Evolutionary conservation across 1,140 invertebrate species (phyloP), one percentile per base, ranked within the genome.

Genomic region (Lerema accius): DNA sequence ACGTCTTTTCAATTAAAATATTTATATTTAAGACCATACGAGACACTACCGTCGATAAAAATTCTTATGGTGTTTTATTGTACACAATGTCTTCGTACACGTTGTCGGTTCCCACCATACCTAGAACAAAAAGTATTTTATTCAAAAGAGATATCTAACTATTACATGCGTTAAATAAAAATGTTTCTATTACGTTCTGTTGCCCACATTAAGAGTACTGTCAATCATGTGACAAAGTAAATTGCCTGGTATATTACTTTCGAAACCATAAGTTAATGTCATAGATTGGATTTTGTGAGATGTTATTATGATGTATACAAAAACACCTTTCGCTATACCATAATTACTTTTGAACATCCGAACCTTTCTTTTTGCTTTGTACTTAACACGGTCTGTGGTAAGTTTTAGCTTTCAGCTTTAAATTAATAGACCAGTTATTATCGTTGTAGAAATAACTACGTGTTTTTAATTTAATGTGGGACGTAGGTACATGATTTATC

Each of bases 261-360:
- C 81, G 67, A 79, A 83, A 62, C 65, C 55, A 76, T 78, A 78
- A 69, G 75, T 74, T 78, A 84, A 82, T 79, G 78, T 80, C 78
- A 74, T 73, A 75, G 71, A 80, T 75, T 71, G 77, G 82, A 75
- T 83, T 82, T 80, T 83, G 70, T 73, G 63, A 68, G 68, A 72
- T 64, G 73, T 73, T 73, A 72, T 81, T 84, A 76, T 73, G 73
- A 73, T 75, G 73, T 76, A 63, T 56, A 73, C 68, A 76, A 74
- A 74, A 77, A 78, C 72, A 70, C 75, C 73, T 80, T 86, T 80
- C 71, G 66, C 76, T 77, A 48, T 71, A 73, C 48, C 51, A 70
- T 82, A 79, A 81, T 86, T 84, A 82, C 67, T 73, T 60, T 69
- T 32, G 43, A 69, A 67, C 65, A 69, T 72, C 35, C 71, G 69